Conservation (phyloP, 2,888 invertebrate genomes). For the Achlya flavicornis region DNA sequence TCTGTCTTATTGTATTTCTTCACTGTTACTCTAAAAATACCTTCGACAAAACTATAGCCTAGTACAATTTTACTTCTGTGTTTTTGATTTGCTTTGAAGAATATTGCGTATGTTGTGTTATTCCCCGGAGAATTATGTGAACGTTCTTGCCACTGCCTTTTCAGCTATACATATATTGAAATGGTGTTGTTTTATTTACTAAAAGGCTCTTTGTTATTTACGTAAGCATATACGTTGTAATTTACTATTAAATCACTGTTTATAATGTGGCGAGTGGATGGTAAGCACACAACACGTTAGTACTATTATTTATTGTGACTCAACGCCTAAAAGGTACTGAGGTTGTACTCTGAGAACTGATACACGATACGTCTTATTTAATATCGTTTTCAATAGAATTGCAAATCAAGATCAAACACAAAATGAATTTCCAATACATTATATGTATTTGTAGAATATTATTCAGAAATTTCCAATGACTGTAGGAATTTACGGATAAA, state of each 20-base stretch:
- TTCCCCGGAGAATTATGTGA: conserved; percentile 59
- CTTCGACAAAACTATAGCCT: conserved; percentile 59
- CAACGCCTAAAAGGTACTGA: too few species aligned
- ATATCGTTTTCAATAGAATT: too few species aligned
- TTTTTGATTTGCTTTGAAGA: conserved; percentile 62
- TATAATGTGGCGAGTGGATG: background rate
- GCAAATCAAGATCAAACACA: too few species aligned
- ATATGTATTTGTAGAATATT: too few species aligned
- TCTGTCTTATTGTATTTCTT: conserved; percentile 56
- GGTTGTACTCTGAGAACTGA: too few species aligned
- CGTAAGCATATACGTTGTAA: background rate
- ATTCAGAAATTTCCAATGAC: too few species aligned
- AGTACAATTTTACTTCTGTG: conserved; percentile 45
- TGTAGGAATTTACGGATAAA: background rate
- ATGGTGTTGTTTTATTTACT: conserved; percentile 54
- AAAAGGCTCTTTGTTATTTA: conserved; percentile 9
- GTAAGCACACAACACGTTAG: too few species aligned
- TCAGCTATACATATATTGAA: conserved; percentile 50
- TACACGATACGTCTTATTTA: too few species aligned
- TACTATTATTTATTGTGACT: too few species aligned
- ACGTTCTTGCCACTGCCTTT: conserved; percentile 62
- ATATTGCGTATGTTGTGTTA: conserved; percentile 62
- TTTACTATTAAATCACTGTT: background rate
- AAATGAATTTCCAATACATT: too few species aligned
- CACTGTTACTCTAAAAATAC: conserved; percentile 59